These are phyloP conservation scores for Monodelphis domestica DNA, from an alignment of 2,797 vertebrate species.

Conservation along the genomic window DNA sequence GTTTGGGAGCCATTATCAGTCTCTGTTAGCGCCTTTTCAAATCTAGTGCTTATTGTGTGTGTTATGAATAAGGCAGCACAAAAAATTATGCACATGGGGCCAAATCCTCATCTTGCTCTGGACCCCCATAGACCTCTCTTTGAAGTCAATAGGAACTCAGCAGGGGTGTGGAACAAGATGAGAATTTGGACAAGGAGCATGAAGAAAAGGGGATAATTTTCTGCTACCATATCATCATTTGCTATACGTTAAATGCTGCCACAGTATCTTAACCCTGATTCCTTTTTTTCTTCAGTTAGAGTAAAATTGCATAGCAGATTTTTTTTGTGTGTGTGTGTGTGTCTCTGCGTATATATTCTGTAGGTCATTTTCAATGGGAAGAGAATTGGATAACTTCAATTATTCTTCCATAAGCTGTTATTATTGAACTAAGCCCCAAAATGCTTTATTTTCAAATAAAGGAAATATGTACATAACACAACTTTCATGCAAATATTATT, in stretches of 20 bases:
- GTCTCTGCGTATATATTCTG: constrained; percentile 77
- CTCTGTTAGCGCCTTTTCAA: constrained; percentile 82
- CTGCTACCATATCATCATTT: constrained; percentile 77
- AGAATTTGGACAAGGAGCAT: constrained; percentile 73
- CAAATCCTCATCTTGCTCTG: constrained; percentile 77
- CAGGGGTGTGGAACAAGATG: constrained; percentile 71
- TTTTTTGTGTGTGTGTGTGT: constrained; percentile 69
- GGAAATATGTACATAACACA: constrained; percentile 76
- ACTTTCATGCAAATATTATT: constrained; percentile 76
- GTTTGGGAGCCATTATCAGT: constrained; percentile 74
- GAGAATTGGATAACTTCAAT: constrained; percentile 82
- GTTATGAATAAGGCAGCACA: constrained; percentile 77
- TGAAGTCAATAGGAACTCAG: constrained; percentile 78
- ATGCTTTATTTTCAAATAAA: constrained; percentile 82
- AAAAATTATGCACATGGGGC: constrained; percentile 76
- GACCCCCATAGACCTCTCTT: constrained; percentile 76
- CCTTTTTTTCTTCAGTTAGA: constrained; percentile 81
- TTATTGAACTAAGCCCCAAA: constrained; percentile 75
- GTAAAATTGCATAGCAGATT: constrained; percentile 81
- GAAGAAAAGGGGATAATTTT: constrained; percentile 78
- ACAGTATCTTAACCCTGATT: constrained; percentile 74
- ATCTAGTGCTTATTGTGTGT: constrained; percentile 80
- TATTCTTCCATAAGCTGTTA: constrained; percentile 81
- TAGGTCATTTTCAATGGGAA: constrained; percentile 82
- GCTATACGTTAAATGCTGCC: constrained; percentile 71